These are phyloP conservation scores for Megamerina dolium DNA, from an alignment of 2,888 invertebrate species.

Conservation along the genomic window DNA sequence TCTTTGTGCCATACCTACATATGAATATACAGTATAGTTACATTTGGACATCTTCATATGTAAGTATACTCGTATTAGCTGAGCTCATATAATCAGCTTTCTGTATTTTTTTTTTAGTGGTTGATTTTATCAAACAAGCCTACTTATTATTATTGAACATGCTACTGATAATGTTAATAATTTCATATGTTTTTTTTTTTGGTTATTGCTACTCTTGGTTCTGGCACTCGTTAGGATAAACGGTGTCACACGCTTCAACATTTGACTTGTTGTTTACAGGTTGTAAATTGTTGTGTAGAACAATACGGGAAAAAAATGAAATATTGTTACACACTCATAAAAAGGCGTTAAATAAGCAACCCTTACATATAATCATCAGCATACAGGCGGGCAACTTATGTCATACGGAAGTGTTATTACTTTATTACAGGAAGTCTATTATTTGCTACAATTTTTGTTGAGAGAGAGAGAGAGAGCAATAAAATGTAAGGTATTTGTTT, in stretches of 20 bases:
- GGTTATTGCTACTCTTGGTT: neutral
- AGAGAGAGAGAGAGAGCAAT: no score
- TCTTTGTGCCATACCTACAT: no score
- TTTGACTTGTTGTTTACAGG: slow-evolving; percentile 37
- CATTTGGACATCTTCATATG: no score
- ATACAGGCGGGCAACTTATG: slow-evolving; percentile 13
- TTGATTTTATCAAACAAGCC: neutral
- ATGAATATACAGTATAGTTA: no score
- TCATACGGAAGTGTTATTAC: slow-evolving; percentile 33
- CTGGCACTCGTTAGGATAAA: slow-evolving; percentile 16
- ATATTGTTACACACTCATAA: neutral
- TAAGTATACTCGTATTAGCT: neutral
- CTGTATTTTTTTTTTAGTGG: neutral
- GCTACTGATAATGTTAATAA: slow-evolving; percentile 13
- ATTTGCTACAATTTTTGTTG: no score
- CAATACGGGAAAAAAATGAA: neutral
- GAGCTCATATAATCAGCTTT: no score
- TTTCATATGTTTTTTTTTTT: slow-evolving; percentile 1
- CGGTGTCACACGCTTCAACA: slow-evolving; percentile 31
- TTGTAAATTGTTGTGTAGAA: no score
- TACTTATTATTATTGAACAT: neutral
- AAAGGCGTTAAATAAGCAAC: slow-evolving; percentile 3
- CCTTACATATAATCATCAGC: slow-evolving; percentile 6
- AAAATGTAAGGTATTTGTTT: no score
- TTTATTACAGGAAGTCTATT: slow-evolving; percentile 35